phyloP scores from a whole-genome alignment of 1,140 invertebrate genomes.

The Elymnias hypermnestra region DNA sequence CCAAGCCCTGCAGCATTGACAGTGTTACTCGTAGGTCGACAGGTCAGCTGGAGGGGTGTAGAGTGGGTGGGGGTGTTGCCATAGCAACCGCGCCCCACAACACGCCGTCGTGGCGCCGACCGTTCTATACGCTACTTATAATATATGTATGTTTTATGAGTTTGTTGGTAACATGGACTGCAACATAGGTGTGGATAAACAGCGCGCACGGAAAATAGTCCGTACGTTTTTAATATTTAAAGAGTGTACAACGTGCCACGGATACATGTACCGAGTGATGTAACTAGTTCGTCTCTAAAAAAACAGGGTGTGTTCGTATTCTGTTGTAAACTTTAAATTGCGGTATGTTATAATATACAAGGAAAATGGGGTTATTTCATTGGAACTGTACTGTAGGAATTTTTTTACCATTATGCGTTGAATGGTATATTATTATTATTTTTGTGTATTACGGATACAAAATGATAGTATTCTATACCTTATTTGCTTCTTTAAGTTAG shows the following conservation, averaged over 20 bases:
- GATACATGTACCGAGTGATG: not conserved
- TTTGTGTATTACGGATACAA: no score
- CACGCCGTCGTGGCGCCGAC: constrained; percentile 65
- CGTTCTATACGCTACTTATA: constrained; percentile 41
- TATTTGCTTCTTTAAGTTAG: no score
- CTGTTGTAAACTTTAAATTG: no score
- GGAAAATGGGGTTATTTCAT: no score
- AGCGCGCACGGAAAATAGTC: constrained; percentile 25
- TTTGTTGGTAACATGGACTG: constrained; percentile 49
- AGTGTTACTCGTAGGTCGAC: constrained; percentile 58
- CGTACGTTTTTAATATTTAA: constrained; percentile 21
- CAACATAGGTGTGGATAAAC: constrained; percentile 39
- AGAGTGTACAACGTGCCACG: constrained; percentile 10
- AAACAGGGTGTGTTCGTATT: not conserved
- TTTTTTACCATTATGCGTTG: no score
- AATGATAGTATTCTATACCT: no score
- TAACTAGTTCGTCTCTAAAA: constrained; percentile 3
- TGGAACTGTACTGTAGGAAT: no score
- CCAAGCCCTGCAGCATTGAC: constrained; percentile 50
- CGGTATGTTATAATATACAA: no score
- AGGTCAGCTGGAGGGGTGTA: constrained; percentile 55
- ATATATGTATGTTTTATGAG: constrained; percentile 60
- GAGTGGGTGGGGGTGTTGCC: constrained; percentile 37
- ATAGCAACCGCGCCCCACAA: constrained; percentile 66
- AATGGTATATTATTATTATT: no score